Base-by-base conservation (phyloP, 1,140 invertebrate species). In the Polypedilum vanderplanki region DNA sequence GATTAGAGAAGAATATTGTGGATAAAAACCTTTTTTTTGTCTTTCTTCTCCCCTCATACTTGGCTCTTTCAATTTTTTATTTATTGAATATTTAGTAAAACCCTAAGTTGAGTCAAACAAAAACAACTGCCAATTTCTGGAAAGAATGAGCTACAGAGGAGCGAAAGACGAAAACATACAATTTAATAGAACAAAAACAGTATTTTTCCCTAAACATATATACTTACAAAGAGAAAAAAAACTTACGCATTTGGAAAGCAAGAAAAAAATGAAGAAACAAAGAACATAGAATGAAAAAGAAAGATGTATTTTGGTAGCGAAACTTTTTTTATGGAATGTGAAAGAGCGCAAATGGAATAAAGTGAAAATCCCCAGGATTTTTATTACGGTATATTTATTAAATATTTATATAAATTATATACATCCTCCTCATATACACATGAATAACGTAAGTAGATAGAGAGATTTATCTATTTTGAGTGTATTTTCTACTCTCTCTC, bases 361-460 rank as follows among this genome's bases (percentile, higher is more conserved):
- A 9, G 18, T 70, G 65, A 70, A 70, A 70, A 70, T 70, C 65
- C 46, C 65, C 65, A 70, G 65, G 65, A 70, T 70, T 70, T 57
- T 70, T 70, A 70, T 70, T 70, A 70, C 65, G 65, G 65, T 70
- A 70, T 70, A 70, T 70, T 57, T 70, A 70, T 70, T 70, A 70
- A 70, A 70, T 70, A 70, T 70, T 70, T 70, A 70, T 70, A 70
- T 20, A 70, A 57, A 70, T 3, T 5, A 20, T 70, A 70, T 70
- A 70, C 65, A 70, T 20, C 46, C 20, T 70, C 65, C 20, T 70
- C 65, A 20, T 70, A 18, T 57, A 57, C 12, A 57, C 46, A 57
- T n/a, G 46, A 57, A 57, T 33, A 33, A 33, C 24, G 24, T 33
- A 33, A 57, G 9, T 70, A 70, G 20, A 70, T 70, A 70, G 17